Evolutionary conservation across 2,113 vertebrate genomes (phyloP).

Genomic region (Irena cyanogastra): DNA sequence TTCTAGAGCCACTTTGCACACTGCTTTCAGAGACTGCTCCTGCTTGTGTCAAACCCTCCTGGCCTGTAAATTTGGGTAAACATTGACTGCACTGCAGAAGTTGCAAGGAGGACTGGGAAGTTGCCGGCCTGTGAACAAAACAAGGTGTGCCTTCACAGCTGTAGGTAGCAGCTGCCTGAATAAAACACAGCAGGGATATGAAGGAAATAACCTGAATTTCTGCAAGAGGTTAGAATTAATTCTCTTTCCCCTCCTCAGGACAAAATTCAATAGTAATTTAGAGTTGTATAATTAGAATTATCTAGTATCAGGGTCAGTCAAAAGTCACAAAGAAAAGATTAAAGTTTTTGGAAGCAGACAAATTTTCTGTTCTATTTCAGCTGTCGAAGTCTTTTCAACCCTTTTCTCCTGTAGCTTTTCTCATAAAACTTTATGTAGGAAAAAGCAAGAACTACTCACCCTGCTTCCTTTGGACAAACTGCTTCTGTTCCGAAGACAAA

Average conservation of each 20-base stretch:
- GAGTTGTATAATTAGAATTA: neutral
- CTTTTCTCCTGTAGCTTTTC: neutral
- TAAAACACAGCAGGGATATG: neutral
- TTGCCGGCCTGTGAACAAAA: neutral
- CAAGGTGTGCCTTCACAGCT: neutral
- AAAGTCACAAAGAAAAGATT: neutral
- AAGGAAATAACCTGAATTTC: neutral
- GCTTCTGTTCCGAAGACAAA: neutral
- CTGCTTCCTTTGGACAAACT: neutral
- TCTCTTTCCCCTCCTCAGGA: neutral
- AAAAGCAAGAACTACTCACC: neutral
- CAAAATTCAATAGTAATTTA: neutral
- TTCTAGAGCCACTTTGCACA: accelerated
- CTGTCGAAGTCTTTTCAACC: neutral
- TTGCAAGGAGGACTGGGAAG: neutral
- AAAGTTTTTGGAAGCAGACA: neutral
- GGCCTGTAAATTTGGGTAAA: neutral
- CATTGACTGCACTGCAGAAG: neutral
- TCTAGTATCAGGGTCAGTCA: neutral
- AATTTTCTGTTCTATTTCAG: neutral
- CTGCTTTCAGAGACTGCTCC: neutral
- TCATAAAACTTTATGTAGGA: neutral
- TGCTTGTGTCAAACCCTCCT: neutral
- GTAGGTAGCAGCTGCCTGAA: neutral
- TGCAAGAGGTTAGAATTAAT: neutral